Percentiles rank a stretch among this genome's conserved stretches.
phyloP scores from a whole-genome alignment of 1,140 invertebrate species.

The Drosophila sulfurigaster region DNA sequence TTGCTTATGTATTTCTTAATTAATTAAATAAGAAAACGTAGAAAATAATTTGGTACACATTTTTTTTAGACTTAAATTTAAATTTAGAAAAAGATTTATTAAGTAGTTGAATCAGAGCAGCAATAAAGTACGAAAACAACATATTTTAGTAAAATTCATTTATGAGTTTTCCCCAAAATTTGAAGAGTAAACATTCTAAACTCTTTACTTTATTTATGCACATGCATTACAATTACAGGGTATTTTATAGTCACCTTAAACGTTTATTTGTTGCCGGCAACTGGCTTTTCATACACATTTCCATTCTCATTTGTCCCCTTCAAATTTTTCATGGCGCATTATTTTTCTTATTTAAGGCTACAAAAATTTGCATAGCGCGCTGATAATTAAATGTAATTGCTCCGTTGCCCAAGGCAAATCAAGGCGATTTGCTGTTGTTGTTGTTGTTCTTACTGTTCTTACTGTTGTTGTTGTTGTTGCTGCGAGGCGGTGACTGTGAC shows the following conservation, averaged over 20 bases:
- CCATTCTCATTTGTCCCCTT: constrained; percentile 4
- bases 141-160: too few relatives aligned
- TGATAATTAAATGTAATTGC: constrained; percentile 73
- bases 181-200: neutral
- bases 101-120: too few relatives aligned
- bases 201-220: neutral
- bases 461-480: constrained; percentile 14
- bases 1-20: too few relatives aligned
- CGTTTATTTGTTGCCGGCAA: neutral
- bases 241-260: neutral
- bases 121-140: too few relatives aligned
- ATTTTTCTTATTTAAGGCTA: constrained; percentile 28
- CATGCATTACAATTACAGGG: neutral
- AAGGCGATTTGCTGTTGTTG: constrained; percentile 7
- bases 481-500: constrained; percentile 13
- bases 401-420: constrained; percentile 37
- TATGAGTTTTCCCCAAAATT: too few relatives aligned
- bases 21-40: too few relatives aligned
- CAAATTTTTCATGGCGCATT: constrained; percentile 29
- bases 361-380: constrained; percentile 59
- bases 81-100: too few relatives aligned
- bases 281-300: constrained; percentile 12
- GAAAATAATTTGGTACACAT: too few relatives aligned
- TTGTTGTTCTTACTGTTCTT: constrained; percentile 10
- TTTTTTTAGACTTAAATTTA: too few relatives aligned